Percentiles rank a stretch among this genome's conserved stretches.
Conservation (phyloP, 64 coral and sea anemone genomes). For the Astreopora myriophthalma region DNA sequence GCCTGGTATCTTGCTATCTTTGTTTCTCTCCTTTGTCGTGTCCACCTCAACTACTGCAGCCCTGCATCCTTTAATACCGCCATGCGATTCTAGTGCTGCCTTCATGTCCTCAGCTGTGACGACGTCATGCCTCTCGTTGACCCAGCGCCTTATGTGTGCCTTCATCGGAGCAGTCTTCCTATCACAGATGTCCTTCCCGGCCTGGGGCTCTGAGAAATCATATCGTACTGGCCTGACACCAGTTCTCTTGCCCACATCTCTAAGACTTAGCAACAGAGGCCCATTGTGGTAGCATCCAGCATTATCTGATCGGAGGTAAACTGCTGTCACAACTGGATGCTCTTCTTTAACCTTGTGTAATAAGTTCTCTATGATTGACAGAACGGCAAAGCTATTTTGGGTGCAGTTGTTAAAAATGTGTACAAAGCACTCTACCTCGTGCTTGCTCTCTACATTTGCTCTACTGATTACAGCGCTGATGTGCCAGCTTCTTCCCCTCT, state of each 20-base stretch:
- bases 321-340: background rate
- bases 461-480: constrained; percentile 19
- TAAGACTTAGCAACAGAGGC: constrained; percentile 22
- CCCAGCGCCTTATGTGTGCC: constrained; percentile 31
- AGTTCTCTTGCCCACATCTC: constrained; percentile 21
- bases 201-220: background rate
- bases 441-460: background rate
- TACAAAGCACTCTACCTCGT: constrained; percentile 45
- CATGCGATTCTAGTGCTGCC: constrained; percentile 59
- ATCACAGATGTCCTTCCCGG: background rate
- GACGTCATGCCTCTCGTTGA: constrained; percentile 44
- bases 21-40: background rate
- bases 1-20: no score
- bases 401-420: constrained; percentile 25
- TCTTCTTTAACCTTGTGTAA: constrained; percentile 13
- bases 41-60: constrained; percentile 56
- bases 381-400: constrained; percentile 57
- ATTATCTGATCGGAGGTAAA: no score
- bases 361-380: constrained; percentile 33
- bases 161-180: constrained; percentile 51
- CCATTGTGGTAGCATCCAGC: constrained; percentile 63
- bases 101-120: constrained; percentile 17
- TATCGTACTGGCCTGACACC: constrained; percentile 18
- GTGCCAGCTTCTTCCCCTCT: constrained; percentile 49
- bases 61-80: constrained; percentile 61